Base-by-base conservation (phyloP, 2,888 invertebrate species). In the Orthosia cruda region DNA sequence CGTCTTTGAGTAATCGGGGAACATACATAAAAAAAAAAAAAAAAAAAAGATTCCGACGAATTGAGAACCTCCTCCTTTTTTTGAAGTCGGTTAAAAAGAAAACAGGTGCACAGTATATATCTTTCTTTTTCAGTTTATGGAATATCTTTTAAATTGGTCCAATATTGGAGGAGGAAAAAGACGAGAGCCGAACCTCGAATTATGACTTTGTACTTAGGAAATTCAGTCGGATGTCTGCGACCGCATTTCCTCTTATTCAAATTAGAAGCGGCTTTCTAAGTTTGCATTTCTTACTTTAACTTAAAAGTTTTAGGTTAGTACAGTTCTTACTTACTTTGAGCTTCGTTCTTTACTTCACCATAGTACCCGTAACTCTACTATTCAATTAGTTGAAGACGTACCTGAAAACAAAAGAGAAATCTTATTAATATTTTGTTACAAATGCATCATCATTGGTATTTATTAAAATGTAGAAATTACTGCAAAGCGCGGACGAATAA, bases 381-480 rank as follows among this genome's bases (percentile, higher is more conserved):
- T 23, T 50, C 3, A 54, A 23, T 26, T 72, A n/a, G 26, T 64
- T 57, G 63, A 62, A 26, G 26, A 23, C 62, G 68, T 80, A 80
- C 80, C 80, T 80, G 80, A 18, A 50, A 80, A 40, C 18, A 74
- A 83, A 78, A 66, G 49, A 58, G 12, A 78, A 72, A 65, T 16
- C 0, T 32, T 50, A 11, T 3, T 81, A 32, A 45, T 50, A 80
- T 55, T 55, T 47, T 40, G 5, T 16, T 13, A 7, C 3, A 49
- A 23, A n/a, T 13, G 40, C 15, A 40, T 32, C 3, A 12, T 7
- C 59, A 47, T 16, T 45, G 13, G 15, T 20, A 12, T 18, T 15
- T 47, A 52, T 40, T 45, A 11, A 54, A 20, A n/a, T 64, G 20
- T 45, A 69, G 16, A 65, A 47, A 11, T 20, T 23, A 52, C 15